Percentiles rank a stretch among this genome's conserved stretches.
These are phyloP conservation scores for Ophion costatus DNA, from an alignment of 2,888 invertebrate species.

Conservation along the genomic window DNA sequence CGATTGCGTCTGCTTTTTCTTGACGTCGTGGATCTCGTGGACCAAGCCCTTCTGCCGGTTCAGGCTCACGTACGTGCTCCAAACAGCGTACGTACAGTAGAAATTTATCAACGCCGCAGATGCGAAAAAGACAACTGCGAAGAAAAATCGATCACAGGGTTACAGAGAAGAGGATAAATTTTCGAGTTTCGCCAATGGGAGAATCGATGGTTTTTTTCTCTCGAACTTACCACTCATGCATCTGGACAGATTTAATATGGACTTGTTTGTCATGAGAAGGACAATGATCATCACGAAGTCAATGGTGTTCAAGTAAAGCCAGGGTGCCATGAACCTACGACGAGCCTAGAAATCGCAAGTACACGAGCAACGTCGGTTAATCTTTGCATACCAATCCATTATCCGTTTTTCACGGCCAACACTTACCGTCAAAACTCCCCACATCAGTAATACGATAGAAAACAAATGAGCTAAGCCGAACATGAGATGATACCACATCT, in stretches of 20 bases:
- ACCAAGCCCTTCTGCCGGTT: conserved; percentile 80
- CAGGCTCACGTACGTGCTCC: conserved; percentile 82
- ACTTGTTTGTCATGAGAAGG: conserved; percentile 73
- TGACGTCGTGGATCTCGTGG: conserved; percentile 78
- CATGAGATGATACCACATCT: conserved; percentile 82
- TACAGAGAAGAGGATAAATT: not conserved
- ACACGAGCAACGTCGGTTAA: conserved; percentile 12
- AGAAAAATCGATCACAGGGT: conserved; percentile 10
- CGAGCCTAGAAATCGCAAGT: conserved; percentile 77
- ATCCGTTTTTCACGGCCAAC: not conserved
- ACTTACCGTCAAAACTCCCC: conserved; percentile 82
- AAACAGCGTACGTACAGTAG: conserved; percentile 83
- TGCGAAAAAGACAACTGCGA: conserved; percentile 75
- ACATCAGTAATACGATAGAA: conserved; percentile 82
- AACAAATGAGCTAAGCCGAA: conserved; percentile 82
- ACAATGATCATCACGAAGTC: conserved; percentile 80
- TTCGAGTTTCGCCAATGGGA: not conserved
- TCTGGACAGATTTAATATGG: conserved; percentile 70
- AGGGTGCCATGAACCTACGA: conserved; percentile 82
- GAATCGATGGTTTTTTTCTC: not conserved
- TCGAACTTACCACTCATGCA: conserved; percentile 71
- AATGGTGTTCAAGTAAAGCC: conserved; percentile 82
- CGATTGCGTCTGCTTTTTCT: conserved; percentile 65
- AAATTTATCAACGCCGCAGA: conserved; percentile 75
- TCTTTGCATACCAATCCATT: not conserved